phyloP scores from a whole-genome alignment of 2,113 vertebrate genomes.

The Corythaixoides concolor region DNA sequence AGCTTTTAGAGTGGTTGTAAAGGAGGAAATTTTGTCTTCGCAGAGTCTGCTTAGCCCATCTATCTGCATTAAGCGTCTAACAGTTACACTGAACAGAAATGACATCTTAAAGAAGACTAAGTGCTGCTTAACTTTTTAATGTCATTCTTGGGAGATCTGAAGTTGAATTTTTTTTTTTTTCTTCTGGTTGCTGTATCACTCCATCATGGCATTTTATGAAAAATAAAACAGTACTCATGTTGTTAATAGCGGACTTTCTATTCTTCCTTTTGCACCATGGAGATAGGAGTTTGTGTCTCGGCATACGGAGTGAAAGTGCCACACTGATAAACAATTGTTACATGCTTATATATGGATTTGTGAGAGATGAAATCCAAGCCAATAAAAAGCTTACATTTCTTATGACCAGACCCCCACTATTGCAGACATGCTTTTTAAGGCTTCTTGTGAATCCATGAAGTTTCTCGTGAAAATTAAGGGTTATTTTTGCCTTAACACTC shows the following conservation, averaged over 20 bases:
- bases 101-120: constrained; percentile 79
- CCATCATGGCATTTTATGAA: not conserved
- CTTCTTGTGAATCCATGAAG: not conserved
- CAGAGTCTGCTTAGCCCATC: constrained; percentile 72
- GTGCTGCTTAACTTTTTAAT: constrained; percentile 77
- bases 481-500: not conserved
- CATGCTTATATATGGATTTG: not conserved
- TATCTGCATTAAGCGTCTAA: constrained; percentile 74
- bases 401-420: not conserved
- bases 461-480: not conserved
- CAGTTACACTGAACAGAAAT: constrained; percentile 70
- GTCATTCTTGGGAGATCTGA: constrained; percentile 64
- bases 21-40: constrained; percentile 72
- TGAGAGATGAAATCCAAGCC: not conserved
- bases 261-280: not conserved
- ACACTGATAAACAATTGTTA: not conserved
- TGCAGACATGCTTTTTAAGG: not conserved
- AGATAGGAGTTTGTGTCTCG: not conserved
- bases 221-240: not conserved
- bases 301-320: not conserved
- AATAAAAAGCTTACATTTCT: not conserved
- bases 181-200: not conserved
- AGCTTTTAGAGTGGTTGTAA: constrained; percentile 76
- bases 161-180: not conserved
- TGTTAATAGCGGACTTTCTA: not conserved